Evolutionary conservation across 2,888 invertebrate species (phyloP), one percentile per base, ranked within the genome.

Genomic region (Cryptus armator): DNA sequence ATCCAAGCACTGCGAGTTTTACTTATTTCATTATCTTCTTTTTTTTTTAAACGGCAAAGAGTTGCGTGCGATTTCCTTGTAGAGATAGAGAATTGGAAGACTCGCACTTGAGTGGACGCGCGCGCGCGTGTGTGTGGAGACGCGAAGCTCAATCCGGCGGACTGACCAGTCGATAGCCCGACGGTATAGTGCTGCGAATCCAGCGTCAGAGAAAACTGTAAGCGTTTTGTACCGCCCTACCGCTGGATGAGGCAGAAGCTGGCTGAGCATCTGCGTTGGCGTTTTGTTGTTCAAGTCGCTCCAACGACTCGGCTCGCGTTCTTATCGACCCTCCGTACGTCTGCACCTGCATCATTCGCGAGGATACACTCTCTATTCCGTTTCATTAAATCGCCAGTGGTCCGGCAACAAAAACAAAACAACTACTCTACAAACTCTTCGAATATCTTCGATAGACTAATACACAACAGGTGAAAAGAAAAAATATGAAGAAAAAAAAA

Each of bases 261-360:
- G 77, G 19, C 80, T 90, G 91, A 88, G 89, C 91, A 83, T 91
- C 93, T 74, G 86, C 89, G 82, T 89, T 89, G 83, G 80, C 90
- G 78, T 88, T 90, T 10, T 86, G 83, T 46, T 95, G 94, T 87
- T 96, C 95, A 81, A 96, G 92, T 77, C 96, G 96, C 91, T 97
- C 98, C 88, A 98, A 94, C 62, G 97, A 97, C 32, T 97, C 97
- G 44, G 97, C 96, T 83, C 97, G 96, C 90, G 97, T 96, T 86
- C 98, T 95, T 86, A 98, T 97, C 87, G 98, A 97, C 87, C 97
- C 98, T 88, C 97, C 97, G 92, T 96, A 97, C 0, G 97, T 96
- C 88, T 97, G 96, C 86, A 96, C 96, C 95, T 97, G 94, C 95
- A 74, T 79, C 84, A 66, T 53, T 64, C 51, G 44, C n/a, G 48